These are phyloP conservation scores for Ennomos fuscantarius DNA, from an alignment of 2,888 invertebrate species.

Conservation along the genomic window DNA sequence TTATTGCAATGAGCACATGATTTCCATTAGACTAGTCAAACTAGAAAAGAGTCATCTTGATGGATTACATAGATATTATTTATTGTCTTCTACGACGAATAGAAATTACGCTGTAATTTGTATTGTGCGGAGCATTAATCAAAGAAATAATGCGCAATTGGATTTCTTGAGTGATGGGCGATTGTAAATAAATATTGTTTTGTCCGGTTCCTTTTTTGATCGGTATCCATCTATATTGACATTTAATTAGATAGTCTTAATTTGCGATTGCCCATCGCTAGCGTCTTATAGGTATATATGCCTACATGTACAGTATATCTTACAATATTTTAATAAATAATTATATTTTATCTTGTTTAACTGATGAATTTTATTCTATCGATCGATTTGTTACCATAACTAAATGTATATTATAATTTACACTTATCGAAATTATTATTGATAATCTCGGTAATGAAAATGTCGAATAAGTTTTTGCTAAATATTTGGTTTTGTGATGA, in stretches of 20 bases:
- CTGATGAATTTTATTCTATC: slow-evolving; percentile 35
- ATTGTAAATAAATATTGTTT: not conserved
- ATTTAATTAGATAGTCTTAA: too few relatives aligned
- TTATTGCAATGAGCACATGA: slow-evolving; percentile 43
- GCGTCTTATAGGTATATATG: slow-evolving; percentile 2
- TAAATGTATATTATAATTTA: slow-evolving; percentile 66
- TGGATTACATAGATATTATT: slow-evolving; percentile 69
- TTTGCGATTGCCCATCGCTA: too few relatives aligned
- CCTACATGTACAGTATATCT: slow-evolving; percentile 16
- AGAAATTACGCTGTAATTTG: slow-evolving; percentile 36
- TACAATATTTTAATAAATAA: slow-evolving; percentile 24
- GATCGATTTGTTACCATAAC: slow-evolving; percentile 77
- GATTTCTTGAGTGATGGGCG: slow-evolving; percentile 8
- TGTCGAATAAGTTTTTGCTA: slow-evolving; percentile 36
- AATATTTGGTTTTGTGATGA: slow-evolving; percentile 53
- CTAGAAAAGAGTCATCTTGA: slow-evolving; percentile 71
- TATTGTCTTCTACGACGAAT: slow-evolving; percentile 44
- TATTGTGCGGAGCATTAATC: slow-evolving; percentile 42
- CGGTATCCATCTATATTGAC: too few relatives aligned
- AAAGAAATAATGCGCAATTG: slow-evolving; percentile 35
- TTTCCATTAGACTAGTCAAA: slow-evolving; percentile 81
- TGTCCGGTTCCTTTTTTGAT: too few relatives aligned
- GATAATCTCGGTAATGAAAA: slow-evolving; percentile 37
- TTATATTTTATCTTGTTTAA: slow-evolving; percentile 21
- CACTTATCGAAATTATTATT: slow-evolving; percentile 54